A percentile compares a stretch with the other conserved stretches of the same genome.
phyloP scores from a whole-genome alignment of 2,888 invertebrate species.

The Drepana falcataria region DNA sequence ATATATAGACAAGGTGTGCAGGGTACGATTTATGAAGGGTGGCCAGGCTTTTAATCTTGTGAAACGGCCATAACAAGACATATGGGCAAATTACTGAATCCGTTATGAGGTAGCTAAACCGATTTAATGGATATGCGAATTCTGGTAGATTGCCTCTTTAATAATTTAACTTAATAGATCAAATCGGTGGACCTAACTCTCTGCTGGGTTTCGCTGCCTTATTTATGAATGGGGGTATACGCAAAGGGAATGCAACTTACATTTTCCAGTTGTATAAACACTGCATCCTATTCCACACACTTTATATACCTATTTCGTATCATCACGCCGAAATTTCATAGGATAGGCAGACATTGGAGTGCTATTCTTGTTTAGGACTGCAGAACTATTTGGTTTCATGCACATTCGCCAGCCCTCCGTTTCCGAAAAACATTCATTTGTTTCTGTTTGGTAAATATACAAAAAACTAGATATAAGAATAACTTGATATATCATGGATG shows the following conservation, averaged over 20 bases:
- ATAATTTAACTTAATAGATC: conserved; percentile 59
- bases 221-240: conserved; percentile 16
- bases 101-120: conserved; percentile 59
- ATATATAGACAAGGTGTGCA: conserved; percentile 59
- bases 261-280: too few relatives aligned
- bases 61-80: conserved; percentile 74
- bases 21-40: conserved; percentile 74
- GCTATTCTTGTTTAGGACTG: too few relatives aligned
- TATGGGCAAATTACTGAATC: conserved; percentile 75
- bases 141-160: conserved; percentile 52
- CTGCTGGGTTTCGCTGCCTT: conserved; percentile 30
- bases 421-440: too few relatives aligned
- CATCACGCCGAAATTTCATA: too few relatives aligned
- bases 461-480: too few relatives aligned
- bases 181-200: conserved; percentile 35
- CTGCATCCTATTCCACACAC: too few relatives aligned
- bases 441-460: too few relatives aligned
- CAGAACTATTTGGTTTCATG: too few relatives aligned
- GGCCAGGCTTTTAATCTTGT: conserved; percentile 71
- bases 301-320: too few relatives aligned
- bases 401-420: too few relatives aligned
- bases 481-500: too few relatives aligned
- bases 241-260: conserved; percentile 3
- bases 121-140: conserved; percentile 66
- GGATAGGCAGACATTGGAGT: too few relatives aligned